Percentiles rank a stretch among this genome's conserved stretches.
Conservation (phyloP, 2,797 vertebrate genomes). For the Apogon talboti region DNA sequence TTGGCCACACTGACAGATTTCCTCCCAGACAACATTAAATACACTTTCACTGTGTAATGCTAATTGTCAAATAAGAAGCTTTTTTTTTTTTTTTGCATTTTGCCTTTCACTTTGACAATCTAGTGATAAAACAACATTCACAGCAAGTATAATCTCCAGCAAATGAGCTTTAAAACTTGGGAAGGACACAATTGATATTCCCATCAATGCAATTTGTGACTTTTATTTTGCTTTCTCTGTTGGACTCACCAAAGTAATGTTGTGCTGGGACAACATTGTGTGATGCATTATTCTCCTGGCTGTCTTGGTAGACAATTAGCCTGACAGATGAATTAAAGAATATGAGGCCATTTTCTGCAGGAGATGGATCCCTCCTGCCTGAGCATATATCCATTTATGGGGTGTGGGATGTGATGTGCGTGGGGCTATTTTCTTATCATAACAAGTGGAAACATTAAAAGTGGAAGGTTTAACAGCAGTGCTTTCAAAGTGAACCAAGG, state of each 20-base stretch:
- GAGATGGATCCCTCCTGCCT: conserved; percentile 70
- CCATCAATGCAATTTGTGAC: conserved; percentile 61
- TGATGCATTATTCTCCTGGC: conserved; percentile 72
- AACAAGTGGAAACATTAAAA: conserved; percentile 67
- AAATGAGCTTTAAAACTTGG: conserved; percentile 64
- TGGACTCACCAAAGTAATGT: conserved; percentile 69
- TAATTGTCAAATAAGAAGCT: conserved; percentile 33
- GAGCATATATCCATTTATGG: conserved; percentile 67
- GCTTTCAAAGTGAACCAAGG: conserved; percentile 69
- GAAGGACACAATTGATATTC: conserved; percentile 62
- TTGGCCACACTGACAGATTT: conserved; percentile 35
- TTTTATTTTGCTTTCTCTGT: conserved; percentile 63
- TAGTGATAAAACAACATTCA: conserved; percentile 56
- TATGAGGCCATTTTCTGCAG: conserved; percentile 70
- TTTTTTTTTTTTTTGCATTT: conserved; percentile 6
- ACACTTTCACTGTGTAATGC: conserved; percentile 40
- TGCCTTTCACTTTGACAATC: conserved; percentile 36
- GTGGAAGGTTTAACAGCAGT: conserved; percentile 62
- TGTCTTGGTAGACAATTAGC: conserved; percentile 76
- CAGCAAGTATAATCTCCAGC: conserved; percentile 38
- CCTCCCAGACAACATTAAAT: conserved; percentile 30
- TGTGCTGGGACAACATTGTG: conserved; percentile 55
- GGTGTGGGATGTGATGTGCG: conserved; percentile 1
- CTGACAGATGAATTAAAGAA: conserved; percentile 77
- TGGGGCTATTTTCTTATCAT: conserved; percentile 60